Conservation (phyloP, 2,797 vertebrate species). For the Enteromius fasciolatus region DNA sequence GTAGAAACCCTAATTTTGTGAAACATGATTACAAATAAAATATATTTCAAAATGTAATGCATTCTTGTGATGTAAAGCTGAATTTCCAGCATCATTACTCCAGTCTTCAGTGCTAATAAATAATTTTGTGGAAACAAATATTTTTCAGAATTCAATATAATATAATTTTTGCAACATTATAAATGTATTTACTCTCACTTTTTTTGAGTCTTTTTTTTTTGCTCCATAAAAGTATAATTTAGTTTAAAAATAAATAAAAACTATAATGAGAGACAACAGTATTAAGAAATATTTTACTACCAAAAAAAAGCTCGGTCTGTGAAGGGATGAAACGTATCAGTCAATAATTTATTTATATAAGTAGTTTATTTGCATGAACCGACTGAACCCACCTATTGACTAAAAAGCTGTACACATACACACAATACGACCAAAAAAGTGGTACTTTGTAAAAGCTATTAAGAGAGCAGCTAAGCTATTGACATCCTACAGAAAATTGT, state of each 20-base stretch:
- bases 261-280: neutral
- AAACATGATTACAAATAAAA: neutral
- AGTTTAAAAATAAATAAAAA: neutral
- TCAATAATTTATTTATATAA: slow-evolving; percentile 1
- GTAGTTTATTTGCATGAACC: slow-evolving; percentile 5
- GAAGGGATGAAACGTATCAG: neutral
- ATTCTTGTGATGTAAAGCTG: neutral
- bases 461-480: neutral
- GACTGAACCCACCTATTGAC: neutral
- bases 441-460: neutral
- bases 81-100: neutral
- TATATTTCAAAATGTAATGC: neutral
- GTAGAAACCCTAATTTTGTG: neutral
- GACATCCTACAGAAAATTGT: neutral
- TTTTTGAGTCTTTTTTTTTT: neutral
- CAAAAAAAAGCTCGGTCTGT: neutral
- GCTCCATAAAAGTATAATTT: neutral
- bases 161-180: no score
- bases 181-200: neutral
- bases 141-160: neutral
- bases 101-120: neutral
- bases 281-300: neutral
- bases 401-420: slow-evolving; percentile 4
- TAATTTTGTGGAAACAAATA: neutral
- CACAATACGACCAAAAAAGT: neutral